These are phyloP conservation scores for Calvadosia cruxmelitensis DNA, from an alignment of 30 jellyfish, hydroid and myxozoan species.

Conservation along the genomic window DNA sequence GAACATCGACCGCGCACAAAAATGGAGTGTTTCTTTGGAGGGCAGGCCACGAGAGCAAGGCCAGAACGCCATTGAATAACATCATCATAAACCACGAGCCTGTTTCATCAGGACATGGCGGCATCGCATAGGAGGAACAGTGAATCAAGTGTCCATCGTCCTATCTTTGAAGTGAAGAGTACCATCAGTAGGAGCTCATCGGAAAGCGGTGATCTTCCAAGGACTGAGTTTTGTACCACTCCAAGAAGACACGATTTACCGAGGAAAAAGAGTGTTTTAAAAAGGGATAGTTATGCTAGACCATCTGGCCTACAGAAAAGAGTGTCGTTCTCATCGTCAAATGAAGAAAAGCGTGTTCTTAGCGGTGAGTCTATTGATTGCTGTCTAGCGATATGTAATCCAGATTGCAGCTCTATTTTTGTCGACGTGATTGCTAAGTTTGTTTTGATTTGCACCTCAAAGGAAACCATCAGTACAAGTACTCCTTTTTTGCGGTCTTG, in stretches of 20 bases:
- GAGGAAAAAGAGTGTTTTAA: constrained; percentile 78
- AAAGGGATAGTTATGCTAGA: constrained; percentile 26
- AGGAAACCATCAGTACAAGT: too few species aligned
- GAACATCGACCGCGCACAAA: too few species aligned
- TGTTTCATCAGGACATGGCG: too few species aligned
- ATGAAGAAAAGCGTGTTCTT: constrained; percentile 59
- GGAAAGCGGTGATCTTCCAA: background rate
- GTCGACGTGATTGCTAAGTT: too few species aligned
- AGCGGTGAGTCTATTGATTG: constrained; percentile 43
- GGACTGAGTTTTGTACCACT: background rate
- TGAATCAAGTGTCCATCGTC: constrained; percentile 1
- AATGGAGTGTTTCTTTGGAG: too few species aligned
- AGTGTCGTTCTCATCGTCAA: constrained; percentile 83
- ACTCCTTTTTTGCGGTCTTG: too few species aligned
- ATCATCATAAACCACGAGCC: too few species aligned
- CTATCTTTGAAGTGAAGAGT: background rate
- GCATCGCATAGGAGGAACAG: constrained; percentile 1
- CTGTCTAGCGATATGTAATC: background rate
- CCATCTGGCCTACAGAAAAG: constrained; percentile 50
- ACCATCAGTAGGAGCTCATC: background rate
- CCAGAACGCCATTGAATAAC: too few species aligned
- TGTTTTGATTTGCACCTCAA: too few species aligned
- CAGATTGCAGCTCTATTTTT: too few species aligned
- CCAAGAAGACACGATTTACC: background rate
- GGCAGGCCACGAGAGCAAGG: too few species aligned